phyloP scores from a whole-genome alignment of 1,140 invertebrate species.

The Drosophila orosa region DNA sequence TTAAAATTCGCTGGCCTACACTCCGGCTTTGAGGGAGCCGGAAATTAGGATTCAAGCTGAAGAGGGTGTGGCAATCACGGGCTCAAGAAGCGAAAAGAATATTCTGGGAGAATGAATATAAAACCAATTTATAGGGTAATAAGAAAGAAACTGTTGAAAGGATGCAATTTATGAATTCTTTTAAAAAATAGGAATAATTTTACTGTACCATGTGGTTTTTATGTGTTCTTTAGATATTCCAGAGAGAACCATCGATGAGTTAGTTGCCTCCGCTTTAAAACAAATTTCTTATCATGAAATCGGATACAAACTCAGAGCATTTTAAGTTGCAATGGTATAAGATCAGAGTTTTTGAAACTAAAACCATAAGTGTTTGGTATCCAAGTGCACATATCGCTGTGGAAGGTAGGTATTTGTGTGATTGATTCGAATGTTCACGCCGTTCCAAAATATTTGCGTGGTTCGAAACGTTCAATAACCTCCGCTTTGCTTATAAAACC shows the following conservation, averaged over 20 bases:
- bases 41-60: constrained; percentile 56
- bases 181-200: no score
- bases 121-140: not conserved
- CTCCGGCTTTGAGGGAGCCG: constrained; percentile 14
- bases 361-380: not conserved
- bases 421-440: not conserved
- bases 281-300: no score
- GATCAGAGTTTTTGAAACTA: not conserved
- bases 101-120: not conserved
- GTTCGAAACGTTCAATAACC: not conserved
- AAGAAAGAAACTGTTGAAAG: not conserved
- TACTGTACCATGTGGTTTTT: no score
- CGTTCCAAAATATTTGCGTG: not conserved
- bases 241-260: no score
- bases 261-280: no score
- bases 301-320: no score
- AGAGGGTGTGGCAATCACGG: constrained; percentile 27
- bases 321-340: no score
- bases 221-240: no score
- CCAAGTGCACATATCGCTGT: not conserved
- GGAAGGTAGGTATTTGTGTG: not conserved
- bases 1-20: constrained; percentile 24
- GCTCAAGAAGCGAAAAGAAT: not conserved
- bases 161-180: no score
- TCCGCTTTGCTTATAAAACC: not conserved